Evolutionary conservation across 2,113 vertebrate species (phyloP).

Genomic region (Mustela nigripes): DNA sequence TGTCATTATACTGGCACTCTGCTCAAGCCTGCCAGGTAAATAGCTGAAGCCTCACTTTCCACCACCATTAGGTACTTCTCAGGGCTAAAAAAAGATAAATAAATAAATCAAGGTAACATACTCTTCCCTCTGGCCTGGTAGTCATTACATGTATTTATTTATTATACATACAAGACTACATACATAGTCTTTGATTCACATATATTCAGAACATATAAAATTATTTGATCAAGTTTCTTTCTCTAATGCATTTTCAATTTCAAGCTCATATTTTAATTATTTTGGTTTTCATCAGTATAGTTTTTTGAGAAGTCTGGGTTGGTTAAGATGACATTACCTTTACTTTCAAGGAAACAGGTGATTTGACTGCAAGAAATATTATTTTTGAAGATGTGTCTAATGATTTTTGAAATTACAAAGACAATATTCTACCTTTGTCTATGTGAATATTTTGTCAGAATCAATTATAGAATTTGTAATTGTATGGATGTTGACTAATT

Average conservation of each 20-base stretch:
- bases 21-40: not conserved
- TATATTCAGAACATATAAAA: not conserved
- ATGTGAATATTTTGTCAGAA: constrained; percentile 62
- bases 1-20: not conserved
- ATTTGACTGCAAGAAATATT: not conserved
- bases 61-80: not conserved
- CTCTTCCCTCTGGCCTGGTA: not conserved
- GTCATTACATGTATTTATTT: not conserved
- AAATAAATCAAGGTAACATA: not conserved
- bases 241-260: not conserved
- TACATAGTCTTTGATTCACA: not conserved
- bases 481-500: constrained; percentile 55
- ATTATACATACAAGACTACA: not conserved
- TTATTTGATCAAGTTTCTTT: not conserved
- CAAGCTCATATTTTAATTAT: not conserved
- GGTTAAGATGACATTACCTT: not conserved
- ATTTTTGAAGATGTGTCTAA: not conserved
- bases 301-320: not conserved
- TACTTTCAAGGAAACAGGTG: not conserved
- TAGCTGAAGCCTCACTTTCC: not conserved
- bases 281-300: not conserved
- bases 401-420: constrained; percentile 38
- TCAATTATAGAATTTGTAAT: constrained; percentile 44
- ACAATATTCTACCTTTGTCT: constrained; percentile 33
- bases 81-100: not conserved